Percentiles rank a stretch among this genome's conserved stretches.
Conservation (phyloP, 2,888 invertebrate genomes). For the Nomada flava region DNA sequence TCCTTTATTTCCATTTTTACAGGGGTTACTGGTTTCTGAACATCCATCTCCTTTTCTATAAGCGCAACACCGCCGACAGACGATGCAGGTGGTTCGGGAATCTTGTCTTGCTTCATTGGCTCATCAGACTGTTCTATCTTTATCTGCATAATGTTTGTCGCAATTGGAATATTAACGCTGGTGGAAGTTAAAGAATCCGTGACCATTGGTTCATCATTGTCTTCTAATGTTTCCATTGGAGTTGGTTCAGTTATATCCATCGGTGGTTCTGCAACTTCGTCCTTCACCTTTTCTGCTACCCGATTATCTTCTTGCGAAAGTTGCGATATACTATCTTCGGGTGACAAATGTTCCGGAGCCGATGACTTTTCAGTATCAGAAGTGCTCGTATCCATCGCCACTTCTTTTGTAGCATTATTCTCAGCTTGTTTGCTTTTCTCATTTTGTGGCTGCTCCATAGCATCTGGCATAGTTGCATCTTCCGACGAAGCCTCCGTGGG, state of each 20-base stretch:
- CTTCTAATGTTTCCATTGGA: slow-evolving; percentile 55
- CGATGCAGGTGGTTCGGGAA: slow-evolving; percentile 59
- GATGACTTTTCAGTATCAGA: slow-evolving; percentile 58
- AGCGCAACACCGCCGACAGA: slow-evolving; percentile 72
- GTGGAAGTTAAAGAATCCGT: slow-evolving; percentile 56
- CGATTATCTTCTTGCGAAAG: slow-evolving; percentile 65
- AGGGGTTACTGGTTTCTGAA: slow-evolving; percentile 57
- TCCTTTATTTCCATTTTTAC: slow-evolving; percentile 72
- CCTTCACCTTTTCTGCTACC: slow-evolving; percentile 52
- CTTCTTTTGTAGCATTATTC: slow-evolving; percentile 38
- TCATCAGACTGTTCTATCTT: slow-evolving; percentile 66
- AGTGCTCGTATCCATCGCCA: slow-evolving; percentile 40
- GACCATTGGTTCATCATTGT: slow-evolving; percentile 69
- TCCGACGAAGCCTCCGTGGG: slow-evolving; percentile 43
- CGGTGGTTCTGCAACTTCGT: slow-evolving; percentile 50
- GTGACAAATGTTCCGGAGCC: slow-evolving; percentile 47
- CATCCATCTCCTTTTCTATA: slow-evolving; percentile 71
- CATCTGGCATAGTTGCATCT: slow-evolving; percentile 41
- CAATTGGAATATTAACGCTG: slow-evolving; percentile 59
- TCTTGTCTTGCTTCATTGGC: slow-evolving; percentile 65
- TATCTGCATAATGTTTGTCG: slow-evolving; percentile 68
- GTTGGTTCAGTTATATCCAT: slow-evolving; percentile 61
- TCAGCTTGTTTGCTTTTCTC: slow-evolving; percentile 51
- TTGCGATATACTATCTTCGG: slow-evolving; percentile 57
- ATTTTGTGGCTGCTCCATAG: slow-evolving; percentile 46